Base-by-base conservation (phyloP, 2,888 invertebrate species). In the Zootermopsis nevadensis region DNA sequence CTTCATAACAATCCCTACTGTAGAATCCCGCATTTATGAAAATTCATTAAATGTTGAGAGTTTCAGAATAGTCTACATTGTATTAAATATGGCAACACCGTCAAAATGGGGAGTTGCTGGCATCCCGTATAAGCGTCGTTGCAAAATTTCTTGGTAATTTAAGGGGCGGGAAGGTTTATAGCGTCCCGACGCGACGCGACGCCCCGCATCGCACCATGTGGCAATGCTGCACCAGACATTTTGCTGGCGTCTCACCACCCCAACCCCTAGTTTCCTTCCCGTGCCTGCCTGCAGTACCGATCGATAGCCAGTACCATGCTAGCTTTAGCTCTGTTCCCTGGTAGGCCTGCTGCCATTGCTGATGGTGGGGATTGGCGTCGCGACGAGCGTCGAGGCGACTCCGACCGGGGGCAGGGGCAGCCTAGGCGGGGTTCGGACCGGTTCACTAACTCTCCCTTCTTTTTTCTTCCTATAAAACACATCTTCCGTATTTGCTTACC, bases 141-240 rank as follows among this genome's bases (percentile, higher is more conserved):
- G 66, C 66, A 66, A 66, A 66, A 66, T 30, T 66, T 66, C 27
- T 66, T n/a, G n/a, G 30, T 66, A 66, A 66, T 66, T 66, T 30
- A 66, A 66, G 66, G 66, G 66, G 66, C 27, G 66, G 27, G 66
- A 66, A 66, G 69, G 30, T 30, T 69, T 69, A 31, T 69, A 33
- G 69, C 31, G 69, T 30, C 69, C 27, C 19, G 69, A 30, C 31
- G 69, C 31, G 69, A 10, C 69, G 24, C 19, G 69, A 30, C 31
- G 30, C 69, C 69, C 48, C 15, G 48, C 48, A 48, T 31, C 22
- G 31, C 69, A 31, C 69, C 33, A 69, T 31, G 69, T 69, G 69
- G 69, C 69, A 69, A 69, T 31, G 69, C 69, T 33, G 69, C 69
- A 69, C 69, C 69, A 69, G 69, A 69, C 69, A 69, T 69, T 69